Percentiles rank a stretch among this genome's conserved stretches.
Evolutionary conservation across 2,797 vertebrate genomes (phyloP).

Genomic region (Champsocephalus esox): DNA sequence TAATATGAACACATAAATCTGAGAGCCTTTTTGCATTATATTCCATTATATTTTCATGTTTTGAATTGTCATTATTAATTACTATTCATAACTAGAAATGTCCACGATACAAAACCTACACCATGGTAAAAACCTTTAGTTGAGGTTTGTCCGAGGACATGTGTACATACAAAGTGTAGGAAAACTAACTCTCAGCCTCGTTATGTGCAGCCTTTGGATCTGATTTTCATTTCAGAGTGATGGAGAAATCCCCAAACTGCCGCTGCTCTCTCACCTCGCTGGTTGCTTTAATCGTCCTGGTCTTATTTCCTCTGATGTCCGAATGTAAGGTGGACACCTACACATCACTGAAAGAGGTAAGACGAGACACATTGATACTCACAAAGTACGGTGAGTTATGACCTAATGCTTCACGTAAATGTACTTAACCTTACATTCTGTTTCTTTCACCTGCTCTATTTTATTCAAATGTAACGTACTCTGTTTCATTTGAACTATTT

Average conservation of each 20-base stretch:
- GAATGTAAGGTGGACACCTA: conserved; percentile 40
- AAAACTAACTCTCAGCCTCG: not conserved
- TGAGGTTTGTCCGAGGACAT: too few relatives aligned
- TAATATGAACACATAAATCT: too few relatives aligned
- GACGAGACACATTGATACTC: not conserved
- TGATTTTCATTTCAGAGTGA: conserved; percentile 35
- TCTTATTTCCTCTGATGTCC: conserved; percentile 47
- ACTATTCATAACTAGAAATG: too few relatives aligned
- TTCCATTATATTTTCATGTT: too few relatives aligned
- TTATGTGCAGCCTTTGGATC: not conserved
- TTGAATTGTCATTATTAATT: too few relatives aligned
- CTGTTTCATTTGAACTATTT: too few relatives aligned
- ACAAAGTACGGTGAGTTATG: not conserved
- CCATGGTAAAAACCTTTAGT: too few relatives aligned
- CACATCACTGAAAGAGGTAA: conserved; percentile 39
- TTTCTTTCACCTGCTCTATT: too few relatives aligned
- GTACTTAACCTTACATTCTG: not conserved
- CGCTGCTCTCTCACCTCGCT: conserved; percentile 45
- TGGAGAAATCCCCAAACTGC: conserved; percentile 45
- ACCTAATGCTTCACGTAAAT: not conserved
- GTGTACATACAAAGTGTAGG: not conserved
- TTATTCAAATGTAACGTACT: too few relatives aligned
- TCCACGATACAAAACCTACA: too few relatives aligned
- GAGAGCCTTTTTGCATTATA: too few relatives aligned
- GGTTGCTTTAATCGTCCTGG: conserved; percentile 48